Evolutionary conservation across 2,888 invertebrate genomes (phyloP), one percentile per base, ranked within the genome.

Genomic region (Caenorhabditis angaria): DNA sequence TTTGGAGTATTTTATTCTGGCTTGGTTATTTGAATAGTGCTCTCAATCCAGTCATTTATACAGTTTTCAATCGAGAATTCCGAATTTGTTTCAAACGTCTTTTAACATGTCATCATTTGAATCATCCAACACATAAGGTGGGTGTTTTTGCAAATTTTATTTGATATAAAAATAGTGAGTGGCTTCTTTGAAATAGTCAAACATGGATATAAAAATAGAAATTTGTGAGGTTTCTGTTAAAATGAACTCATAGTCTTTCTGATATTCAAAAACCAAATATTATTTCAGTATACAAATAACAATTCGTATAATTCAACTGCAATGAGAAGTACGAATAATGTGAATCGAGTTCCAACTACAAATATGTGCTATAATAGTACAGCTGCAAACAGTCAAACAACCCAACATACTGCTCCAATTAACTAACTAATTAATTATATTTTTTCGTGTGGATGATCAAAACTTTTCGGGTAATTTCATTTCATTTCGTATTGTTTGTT

Each of bases 1-100:
- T 76, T 35, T 82, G 97, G 12, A 90, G 94, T 14, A 91, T 96
- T 29, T 91, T 95, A 24, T 96, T 97, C 90, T 97, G 97, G 96
- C 91, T 97, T 75, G 97, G 97, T 1, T 97, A 97, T 89, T 94
- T 95, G 90, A 97, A 97, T 89, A 94, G 94, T 0, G 96, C 95
- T 4, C 93, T 96, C 81, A 97, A 96, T 88, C 96, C 96, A 0
- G 86, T 86, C 51, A 66, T 94, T 63, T 85, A 86, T 70, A 85
- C 84, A 18, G 81, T 82, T 53, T 86, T 86, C 82, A 86, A 86
- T 58, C 76, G 86, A 24, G 86, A 86, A 60, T 86, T 86, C 63
- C 82, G 86, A 2, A 84, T 82, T 27, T 86, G 85, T 67, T 86
- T 86, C 80, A 86, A 86, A 68, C 75, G 83, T 22, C 76, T 86